Evolutionary conservation across 2,888 invertebrate species (phyloP), one percentile per base, ranked within the genome.

Genomic region (Synanthedon formicaeformis): DNA sequence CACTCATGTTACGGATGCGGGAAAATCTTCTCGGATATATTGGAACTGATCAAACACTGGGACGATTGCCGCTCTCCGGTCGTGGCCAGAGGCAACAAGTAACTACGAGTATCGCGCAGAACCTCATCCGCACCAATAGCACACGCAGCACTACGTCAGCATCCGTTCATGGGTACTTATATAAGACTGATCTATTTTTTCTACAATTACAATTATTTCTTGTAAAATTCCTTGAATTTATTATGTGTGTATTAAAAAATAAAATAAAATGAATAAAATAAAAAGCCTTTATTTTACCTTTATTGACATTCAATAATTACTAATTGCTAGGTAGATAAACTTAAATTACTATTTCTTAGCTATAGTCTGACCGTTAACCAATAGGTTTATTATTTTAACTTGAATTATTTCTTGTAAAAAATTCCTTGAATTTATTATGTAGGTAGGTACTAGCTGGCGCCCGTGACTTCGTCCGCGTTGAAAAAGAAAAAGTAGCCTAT

Each of bases 11-110:
- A 93, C 13, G 91, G 92, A 11, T 99, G 98, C 85, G 94, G 94
- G 59, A 98, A 98, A 75, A 98, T 98, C 11, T 99, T 99, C 84
- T 97, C 97, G 34, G 90, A 98, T 56, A 98, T 98, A 97, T 97
- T 97, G 0, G 86, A 98, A 57, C 88, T 99, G 61, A 93, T 94
- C 66, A 99, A 99, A 78, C 98, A 99, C 81, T 89, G 94, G 64
- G 96, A 96, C 27, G 96, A 96, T 1, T 97, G 97, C 66, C 91
- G 92, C 49, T 76, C 79, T 53, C 96, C 95, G 69, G 94, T 90
- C 11, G 89, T 85, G 4, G 90, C 92, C n/a, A 4, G 23, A 23
- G 93, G 94, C n/a, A n/a, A n/a, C n/a, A n/a, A n/a, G n/a, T n/a
- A n/a, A n/a, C 56, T 87, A 84, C 65, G 86, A 86, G 59, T 87